Conservation (phyloP, 2,888 invertebrate species). For the Nemapogon koenigi region DNA sequence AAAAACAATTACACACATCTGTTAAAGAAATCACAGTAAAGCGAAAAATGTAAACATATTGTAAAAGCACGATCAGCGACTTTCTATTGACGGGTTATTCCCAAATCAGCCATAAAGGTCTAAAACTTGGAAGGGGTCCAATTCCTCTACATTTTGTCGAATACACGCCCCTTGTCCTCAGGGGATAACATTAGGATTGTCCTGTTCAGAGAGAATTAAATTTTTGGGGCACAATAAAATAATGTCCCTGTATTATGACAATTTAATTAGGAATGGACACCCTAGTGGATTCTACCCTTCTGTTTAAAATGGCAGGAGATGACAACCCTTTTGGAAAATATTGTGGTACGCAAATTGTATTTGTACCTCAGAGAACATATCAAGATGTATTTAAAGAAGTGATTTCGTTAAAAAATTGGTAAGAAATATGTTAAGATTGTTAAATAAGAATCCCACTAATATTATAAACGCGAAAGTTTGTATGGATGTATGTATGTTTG, state of each 20-base stretch:
- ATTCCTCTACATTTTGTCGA: neutral
- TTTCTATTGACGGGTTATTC: conserved; percentile 19
- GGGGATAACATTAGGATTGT: conserved; percentile 27
- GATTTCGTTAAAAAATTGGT: no score
- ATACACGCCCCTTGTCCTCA: no score
- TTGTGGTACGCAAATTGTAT: no score
- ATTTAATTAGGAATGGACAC: conserved; percentile 33
- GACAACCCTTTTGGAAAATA: no score
- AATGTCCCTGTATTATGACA: conserved; percentile 42
- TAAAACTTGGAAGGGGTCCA: neutral
- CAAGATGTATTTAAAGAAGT: no score
- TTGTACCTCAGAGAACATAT: no score
- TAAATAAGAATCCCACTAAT: no score
- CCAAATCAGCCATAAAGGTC: conserved; percentile 35
- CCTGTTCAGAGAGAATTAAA: conserved; percentile 33
- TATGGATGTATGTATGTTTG: no score
- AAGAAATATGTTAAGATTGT: no score
- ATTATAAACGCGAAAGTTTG: no score
- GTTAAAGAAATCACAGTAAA: conserved; percentile 7
- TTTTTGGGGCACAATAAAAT: conserved; percentile 45
- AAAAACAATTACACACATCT: no score
- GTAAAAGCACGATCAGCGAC: conserved; percentile 17
- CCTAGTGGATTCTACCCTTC: conserved; percentile 17
- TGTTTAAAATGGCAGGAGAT: no score
- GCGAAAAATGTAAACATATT: conserved; percentile 33